Conservation (phyloP, 2,113 vertebrate genomes). For the Aptenodytes forsteri region DNA sequence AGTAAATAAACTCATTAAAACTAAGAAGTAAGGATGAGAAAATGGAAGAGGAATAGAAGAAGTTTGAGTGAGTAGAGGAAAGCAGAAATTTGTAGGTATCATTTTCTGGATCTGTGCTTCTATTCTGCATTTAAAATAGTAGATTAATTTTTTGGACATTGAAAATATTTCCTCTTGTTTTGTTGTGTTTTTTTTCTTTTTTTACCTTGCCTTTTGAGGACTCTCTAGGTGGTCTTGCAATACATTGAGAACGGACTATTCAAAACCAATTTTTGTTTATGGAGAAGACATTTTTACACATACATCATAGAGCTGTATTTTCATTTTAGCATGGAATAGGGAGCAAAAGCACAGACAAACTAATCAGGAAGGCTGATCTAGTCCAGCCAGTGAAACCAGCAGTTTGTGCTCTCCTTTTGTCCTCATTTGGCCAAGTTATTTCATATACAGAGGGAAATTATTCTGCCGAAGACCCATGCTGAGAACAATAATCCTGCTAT, state of each 20-base stretch:
- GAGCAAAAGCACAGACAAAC: neutral
- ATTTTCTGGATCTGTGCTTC: neutral
- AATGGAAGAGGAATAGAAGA: neutral
- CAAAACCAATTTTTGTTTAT: neutral
- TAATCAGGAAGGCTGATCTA: neutral
- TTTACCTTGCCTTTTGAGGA: neutral
- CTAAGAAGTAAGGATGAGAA: neutral
- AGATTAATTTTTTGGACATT: neutral
- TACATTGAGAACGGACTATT: neutral
- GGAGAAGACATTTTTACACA: neutral
- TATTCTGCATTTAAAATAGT: neutral
- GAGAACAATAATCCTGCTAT: neutral
- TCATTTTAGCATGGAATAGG: neutral
- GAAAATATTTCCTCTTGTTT: neutral
- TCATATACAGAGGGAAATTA: neutral
- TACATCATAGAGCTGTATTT: neutral
- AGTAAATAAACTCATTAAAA: neutral
- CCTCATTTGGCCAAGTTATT: neutral
- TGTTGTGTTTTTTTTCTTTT: neutral
- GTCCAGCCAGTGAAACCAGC: neutral
- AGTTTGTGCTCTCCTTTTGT: neutral
- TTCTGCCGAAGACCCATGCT: neutral
- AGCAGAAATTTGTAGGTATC: neutral
- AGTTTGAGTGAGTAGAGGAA: neutral
- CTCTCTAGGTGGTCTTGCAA: neutral